Percentiles rank a stretch among this genome's conserved stretches.
These are phyloP conservation scores for Thereuonema tuberculata DNA, from an alignment of 1,140 invertebrate genomes.

Conservation along the genomic window DNA sequence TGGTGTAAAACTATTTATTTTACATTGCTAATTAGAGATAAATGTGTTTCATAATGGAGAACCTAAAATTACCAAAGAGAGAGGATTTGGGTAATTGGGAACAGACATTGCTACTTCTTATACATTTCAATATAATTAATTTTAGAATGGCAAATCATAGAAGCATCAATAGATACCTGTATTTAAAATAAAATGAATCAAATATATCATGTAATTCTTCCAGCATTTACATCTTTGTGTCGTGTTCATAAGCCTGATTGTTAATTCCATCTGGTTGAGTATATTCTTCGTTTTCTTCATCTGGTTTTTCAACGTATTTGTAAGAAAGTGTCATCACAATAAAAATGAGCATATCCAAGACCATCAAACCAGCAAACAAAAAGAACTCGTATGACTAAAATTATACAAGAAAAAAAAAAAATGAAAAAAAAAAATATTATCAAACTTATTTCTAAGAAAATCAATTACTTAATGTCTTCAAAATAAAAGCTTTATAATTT, in stretches of 20 bases:
- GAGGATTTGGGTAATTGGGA: too few relatives aligned
- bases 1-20: too few relatives aligned
- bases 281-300: slow-evolving; percentile 1
- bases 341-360: slow-evolving; percentile 65
- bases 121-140: too few relatives aligned
- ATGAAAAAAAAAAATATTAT: background rate
- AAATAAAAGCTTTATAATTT: background rate
- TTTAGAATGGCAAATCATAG: too few relatives aligned
- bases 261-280: background rate
- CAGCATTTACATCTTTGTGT: slow-evolving; percentile 1
- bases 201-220: too few relatives aligned
- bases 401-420: slow-evolving; percentile 15
- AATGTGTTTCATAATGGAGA: too few relatives aligned
- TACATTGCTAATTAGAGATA: too few relatives aligned
- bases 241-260: background rate
- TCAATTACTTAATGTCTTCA: background rate
- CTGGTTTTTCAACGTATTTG: slow-evolving; percentile 25
- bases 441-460: background rate
- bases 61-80: too few relatives aligned
- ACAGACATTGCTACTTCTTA: too few relatives aligned
- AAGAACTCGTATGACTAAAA: slow-evolving; percentile 71
- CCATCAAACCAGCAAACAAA: slow-evolving; percentile 73
- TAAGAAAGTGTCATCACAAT: slow-evolving; percentile 49
- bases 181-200: too few relatives aligned
- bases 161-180: too few relatives aligned